Evolutionary conservation across 2,888 invertebrate species (phyloP).

Genomic region (Dorcus hopei): DNA sequence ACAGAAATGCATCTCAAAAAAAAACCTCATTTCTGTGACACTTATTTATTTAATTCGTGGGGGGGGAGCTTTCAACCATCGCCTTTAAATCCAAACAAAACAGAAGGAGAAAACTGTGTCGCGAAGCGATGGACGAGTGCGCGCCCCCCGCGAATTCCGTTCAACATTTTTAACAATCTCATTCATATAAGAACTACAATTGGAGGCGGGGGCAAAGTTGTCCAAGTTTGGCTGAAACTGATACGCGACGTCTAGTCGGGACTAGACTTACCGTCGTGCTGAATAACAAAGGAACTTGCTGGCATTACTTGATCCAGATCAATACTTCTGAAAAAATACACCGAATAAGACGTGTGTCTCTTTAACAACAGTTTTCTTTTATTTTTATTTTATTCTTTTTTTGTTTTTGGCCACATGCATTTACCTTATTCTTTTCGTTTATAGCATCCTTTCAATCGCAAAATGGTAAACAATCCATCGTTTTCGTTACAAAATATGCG

Average conservation of each 20-base stretch:
- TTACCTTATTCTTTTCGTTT: slow-evolving; percentile 6
- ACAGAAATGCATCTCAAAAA: slow-evolving; percentile 1
- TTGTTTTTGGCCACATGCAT: slow-evolving; percentile 18
- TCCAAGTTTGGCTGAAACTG: slow-evolving; percentile 33
- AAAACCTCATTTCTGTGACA: not conserved
- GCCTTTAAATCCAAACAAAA: not conserved
- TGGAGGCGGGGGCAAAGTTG: not conserved
- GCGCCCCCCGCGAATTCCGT: not conserved
- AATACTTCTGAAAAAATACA: slow-evolving; percentile 78
- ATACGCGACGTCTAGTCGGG: slow-evolving; percentile 51
- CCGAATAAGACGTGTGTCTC: slow-evolving; percentile 60
- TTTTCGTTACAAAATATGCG: not conserved
- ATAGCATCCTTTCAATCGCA: not conserved
- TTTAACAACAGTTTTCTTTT: slow-evolving; percentile 19
- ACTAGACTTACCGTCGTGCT: slow-evolving; percentile 67
- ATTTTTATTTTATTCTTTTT: slow-evolving; percentile 17
- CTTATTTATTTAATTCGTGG: not conserved
- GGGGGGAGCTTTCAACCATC: not conserved
- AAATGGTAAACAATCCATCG: slow-evolving; percentile 14
- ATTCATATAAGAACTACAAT: no score
- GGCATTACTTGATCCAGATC: slow-evolving; percentile 60
- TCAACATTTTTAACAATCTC: no score
- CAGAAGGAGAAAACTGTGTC: not conserved
- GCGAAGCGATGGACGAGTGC: not conserved
- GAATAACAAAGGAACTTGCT: slow-evolving; percentile 60